Evolutionary conservation across 2,888 invertebrate species (phyloP).

Genomic region (Ichneumon xanthorius): DNA sequence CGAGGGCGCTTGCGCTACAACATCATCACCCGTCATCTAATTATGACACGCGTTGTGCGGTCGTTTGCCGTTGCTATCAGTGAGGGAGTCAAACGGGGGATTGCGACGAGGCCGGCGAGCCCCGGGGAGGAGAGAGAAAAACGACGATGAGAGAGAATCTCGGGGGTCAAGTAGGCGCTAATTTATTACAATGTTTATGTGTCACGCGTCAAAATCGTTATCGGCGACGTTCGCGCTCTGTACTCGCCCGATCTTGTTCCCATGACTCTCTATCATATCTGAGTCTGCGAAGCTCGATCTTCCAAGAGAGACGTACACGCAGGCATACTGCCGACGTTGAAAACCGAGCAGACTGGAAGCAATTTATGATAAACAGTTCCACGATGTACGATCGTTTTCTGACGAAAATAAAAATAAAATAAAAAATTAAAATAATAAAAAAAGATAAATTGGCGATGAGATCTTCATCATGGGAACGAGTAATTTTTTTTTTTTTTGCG

Average conservation of each 20-base stretch:
- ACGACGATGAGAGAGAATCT: conserved; percentile 76
- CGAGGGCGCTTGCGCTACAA: conserved; percentile 75
- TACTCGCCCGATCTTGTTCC: conserved; percentile 13
- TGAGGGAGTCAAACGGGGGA: conserved; percentile 39
- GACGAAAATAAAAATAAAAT: background rate
- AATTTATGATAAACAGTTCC: background rate
- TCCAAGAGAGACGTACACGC: background rate
- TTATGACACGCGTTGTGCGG: conserved; percentile 79
- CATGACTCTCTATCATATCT: conserved; percentile 19
- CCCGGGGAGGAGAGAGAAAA: conserved; percentile 57
- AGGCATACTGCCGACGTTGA: background rate
- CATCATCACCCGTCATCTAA: conserved; percentile 67
- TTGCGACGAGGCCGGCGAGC: conserved; percentile 13
- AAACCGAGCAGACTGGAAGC: background rate
- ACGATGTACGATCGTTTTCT: background rate
- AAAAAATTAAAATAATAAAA: background rate
- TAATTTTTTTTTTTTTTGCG: conserved; percentile 7
- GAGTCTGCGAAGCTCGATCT: conserved; percentile 1
- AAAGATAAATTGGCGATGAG: background rate
- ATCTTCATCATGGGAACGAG: background rate
- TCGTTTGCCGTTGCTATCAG: conserved; percentile 53
- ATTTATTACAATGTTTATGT: conserved; percentile 85
- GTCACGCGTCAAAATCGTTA: conserved; percentile 78
- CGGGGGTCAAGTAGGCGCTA: conserved; percentile 83
- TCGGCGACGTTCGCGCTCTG: conserved; percentile 70